phyloP scores from a whole-genome alignment of 2,113 vertebrate species.

The Phrynocephalus versicolor region DNA sequence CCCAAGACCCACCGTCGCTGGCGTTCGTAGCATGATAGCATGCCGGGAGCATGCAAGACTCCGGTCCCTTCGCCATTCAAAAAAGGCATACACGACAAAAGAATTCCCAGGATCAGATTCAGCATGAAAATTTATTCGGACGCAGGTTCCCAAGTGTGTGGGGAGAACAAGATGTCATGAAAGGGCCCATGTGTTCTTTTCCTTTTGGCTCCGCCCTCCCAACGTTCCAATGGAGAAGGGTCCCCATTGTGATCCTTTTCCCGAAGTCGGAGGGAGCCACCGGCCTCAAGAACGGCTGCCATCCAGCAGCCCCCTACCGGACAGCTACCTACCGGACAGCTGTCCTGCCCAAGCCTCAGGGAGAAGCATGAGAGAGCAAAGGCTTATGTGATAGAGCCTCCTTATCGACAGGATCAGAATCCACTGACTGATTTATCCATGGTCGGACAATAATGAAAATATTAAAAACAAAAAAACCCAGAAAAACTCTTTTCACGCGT shows the following conservation, averaged over 20 bases:
- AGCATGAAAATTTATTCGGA: not conserved
- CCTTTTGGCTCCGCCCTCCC: not conserved
- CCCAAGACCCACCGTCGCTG: not conserved
- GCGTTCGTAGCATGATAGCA: not conserved
- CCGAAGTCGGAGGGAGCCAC: not conserved
- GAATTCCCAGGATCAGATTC: not conserved
- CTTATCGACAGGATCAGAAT: no score
- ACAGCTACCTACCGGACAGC: no score
- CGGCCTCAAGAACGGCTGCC: not conserved
- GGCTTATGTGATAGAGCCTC: no score
- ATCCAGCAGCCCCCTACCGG: not conserved
- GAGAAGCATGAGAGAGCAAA: not conserved
- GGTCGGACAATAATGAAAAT: no score
- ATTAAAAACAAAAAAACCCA: no score
- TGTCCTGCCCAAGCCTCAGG: not conserved
- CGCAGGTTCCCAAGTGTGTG: fast-evolving
- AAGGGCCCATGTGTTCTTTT: not conserved
- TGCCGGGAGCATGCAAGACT: not conserved
- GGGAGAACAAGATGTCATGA: not conserved
- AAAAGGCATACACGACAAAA: not conserved
- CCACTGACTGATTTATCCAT: no score
- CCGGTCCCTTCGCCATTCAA: not conserved
- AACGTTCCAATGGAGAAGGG: not conserved
- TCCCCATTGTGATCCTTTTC: not conserved
- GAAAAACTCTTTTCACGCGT: no score